Evolutionary conservation across 2,113 vertebrate genomes (phyloP).

Genomic region (Lagenorhynchus albirostris): DNA sequence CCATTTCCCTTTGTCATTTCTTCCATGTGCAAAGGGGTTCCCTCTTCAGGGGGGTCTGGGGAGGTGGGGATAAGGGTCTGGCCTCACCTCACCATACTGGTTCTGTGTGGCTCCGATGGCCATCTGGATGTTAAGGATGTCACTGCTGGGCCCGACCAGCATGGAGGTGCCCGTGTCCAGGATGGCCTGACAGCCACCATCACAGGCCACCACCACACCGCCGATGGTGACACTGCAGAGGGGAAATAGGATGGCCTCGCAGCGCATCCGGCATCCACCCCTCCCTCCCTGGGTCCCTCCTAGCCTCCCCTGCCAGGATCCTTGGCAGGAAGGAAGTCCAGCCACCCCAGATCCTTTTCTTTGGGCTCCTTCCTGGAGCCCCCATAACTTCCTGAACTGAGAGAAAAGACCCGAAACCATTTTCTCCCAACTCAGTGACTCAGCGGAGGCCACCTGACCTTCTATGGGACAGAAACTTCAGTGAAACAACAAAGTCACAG

Average conservation of each 20-base stretch:
- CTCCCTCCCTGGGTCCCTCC: background rate
- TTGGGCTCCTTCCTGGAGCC: background rate
- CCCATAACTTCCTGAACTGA: background rate
- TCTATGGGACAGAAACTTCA: background rate
- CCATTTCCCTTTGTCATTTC: background rate
- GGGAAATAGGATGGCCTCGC: background rate
- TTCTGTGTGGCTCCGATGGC: conserved; percentile 69
- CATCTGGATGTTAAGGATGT: conserved; percentile 74
- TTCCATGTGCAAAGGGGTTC: background rate
- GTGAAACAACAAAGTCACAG: rapidly evolving
- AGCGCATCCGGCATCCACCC: rapidly evolving
- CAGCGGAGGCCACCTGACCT: background rate
- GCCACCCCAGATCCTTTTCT: background rate
- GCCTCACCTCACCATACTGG: conserved; percentile 75
- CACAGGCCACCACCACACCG: conserved; percentile 79
- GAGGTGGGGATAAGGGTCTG: background rate
- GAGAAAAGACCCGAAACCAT: background rate
- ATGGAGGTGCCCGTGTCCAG: conserved; percentile 87
- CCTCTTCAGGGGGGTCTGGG: background rate
- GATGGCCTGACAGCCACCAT: conserved; percentile 84
- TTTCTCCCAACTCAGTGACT: background rate
- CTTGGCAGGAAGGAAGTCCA: background rate
- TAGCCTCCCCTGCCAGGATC: background rate
- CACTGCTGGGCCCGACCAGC: conserved; percentile 73
- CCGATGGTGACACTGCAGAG: conserved; percentile 71